These are phyloP conservation scores for Amblyopsis hoosieri DNA, from an alignment of 2,797 vertebrate genomes.

Conservation along the genomic window DNA sequence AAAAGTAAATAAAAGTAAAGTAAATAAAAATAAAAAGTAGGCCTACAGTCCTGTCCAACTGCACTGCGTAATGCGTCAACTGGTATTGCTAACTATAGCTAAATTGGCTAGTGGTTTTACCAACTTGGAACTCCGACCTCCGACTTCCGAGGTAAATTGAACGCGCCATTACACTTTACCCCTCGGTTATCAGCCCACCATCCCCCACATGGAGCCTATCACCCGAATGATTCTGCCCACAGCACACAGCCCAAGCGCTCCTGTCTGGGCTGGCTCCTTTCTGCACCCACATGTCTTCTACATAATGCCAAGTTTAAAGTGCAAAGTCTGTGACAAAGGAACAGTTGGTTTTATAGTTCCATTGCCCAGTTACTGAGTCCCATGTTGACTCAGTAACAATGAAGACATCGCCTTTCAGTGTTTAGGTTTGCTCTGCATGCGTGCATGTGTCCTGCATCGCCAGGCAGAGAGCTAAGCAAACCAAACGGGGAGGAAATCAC, in stretches of 20 bases:
- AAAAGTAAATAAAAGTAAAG: too few species aligned
- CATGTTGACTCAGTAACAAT: too few species aligned
- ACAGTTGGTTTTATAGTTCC: slow-evolving; percentile 65
- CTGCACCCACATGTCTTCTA: slow-evolving; percentile 37
- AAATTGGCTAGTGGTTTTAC: too few species aligned
- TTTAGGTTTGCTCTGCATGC: slow-evolving; percentile 43
- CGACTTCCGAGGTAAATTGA: too few species aligned
- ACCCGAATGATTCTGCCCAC: slow-evolving; percentile 64
- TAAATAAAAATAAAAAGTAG: too few species aligned
- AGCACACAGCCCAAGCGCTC: slow-evolving; percentile 52
- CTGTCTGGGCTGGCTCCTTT: slow-evolving; percentile 45
- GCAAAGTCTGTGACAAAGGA: slow-evolving; percentile 69
- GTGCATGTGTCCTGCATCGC: slow-evolving; percentile 1
- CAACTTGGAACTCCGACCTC: too few species aligned
- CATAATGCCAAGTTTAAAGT: slow-evolving; percentile 59
- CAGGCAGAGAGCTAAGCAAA: slow-evolving; percentile 11
- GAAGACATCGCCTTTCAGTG: slow-evolving; percentile 45
- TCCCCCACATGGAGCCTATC: slow-evolving; percentile 64
- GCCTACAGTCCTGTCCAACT: too few species aligned
- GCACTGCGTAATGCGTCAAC: too few species aligned
- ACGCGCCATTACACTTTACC: slow-evolving; percentile 54
- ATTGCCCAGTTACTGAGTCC: slow-evolving; percentile 53
- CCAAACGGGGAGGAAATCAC: slow-evolving; percentile 11
- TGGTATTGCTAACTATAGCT: too few species aligned
- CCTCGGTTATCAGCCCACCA: slow-evolving; percentile 64